Evolutionary conservation across 1,140 invertebrate genomes (phyloP), one percentile per base, ranked within the genome.

Genomic region (Bombus balteatus): DNA sequence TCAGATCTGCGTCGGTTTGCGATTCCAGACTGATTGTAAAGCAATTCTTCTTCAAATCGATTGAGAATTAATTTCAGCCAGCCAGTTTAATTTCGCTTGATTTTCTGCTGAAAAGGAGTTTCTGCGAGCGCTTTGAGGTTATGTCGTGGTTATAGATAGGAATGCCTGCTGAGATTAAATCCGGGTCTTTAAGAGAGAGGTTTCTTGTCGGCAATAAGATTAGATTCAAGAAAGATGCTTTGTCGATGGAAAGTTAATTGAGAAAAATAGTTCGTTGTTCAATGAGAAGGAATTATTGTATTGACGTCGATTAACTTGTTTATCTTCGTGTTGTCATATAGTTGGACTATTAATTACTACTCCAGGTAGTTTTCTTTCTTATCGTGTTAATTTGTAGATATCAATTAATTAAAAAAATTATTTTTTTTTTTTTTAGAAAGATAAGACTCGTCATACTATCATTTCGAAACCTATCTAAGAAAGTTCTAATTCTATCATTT

Each of bases 11-110:
- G 22, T 73, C 70, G 37, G 41, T 74, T 73, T 18, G 41, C 57
- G 12, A 25, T 47, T 83, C 71, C 37, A 47, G 39, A 28, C 34
- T 37, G 62, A 81, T 81, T 62, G 73, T 10, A 34, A 41, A 41
- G 37, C 73, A 57, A 57, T 77, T 70, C 47, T 12, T 3, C 2
- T 12, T 3, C 2, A 6, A 12, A 12, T 28, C 13, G 53, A 62
- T 47, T 37, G 22, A 62, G n/a, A 53, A 28, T 53, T 34, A 18
- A n/a, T 32, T 34, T 3, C 10, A 9, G 12, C 5, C 13, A 13
- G 34, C 41, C n/a, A 10, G 32, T 41, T 41, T 39, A 13, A 41
- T 39, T 41, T 71, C 12, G 12, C 12, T n/a, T 13, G 13, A 10
- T n/a, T 72, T 72, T 18, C 5, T 10, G 39, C 28, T 41, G 37